These are phyloP conservation scores for Cotesia typhae DNA, from an alignment of 1,140 invertebrate species.

Conservation along the genomic window DNA sequence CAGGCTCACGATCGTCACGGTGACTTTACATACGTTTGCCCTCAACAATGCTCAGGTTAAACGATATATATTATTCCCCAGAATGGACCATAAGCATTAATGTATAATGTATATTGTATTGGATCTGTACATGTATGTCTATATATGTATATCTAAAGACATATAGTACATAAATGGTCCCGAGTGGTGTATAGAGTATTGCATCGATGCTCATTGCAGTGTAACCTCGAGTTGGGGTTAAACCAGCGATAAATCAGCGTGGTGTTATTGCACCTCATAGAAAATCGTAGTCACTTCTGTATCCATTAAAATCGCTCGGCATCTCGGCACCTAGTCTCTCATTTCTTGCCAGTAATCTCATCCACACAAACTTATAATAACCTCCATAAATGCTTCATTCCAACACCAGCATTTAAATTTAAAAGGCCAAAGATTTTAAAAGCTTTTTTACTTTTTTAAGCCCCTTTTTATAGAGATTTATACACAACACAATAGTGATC, in stretches of 20 bases:
- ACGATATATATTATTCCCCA: slow-evolving; percentile 48
- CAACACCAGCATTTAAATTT: no score
- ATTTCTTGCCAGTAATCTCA: no score
- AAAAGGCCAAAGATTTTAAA: no score
- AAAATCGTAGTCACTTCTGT: slow-evolving; percentile 49
- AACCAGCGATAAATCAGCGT: slow-evolving; percentile 53
- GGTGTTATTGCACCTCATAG: slow-evolving; percentile 49
- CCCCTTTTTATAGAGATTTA: no score
- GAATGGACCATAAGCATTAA: neutral
- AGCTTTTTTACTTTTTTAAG: no score
- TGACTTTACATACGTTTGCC: slow-evolving; percentile 52
- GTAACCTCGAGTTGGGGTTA: slow-evolving; percentile 33
- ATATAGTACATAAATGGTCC: no score
- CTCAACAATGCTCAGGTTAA: slow-evolving; percentile 52
- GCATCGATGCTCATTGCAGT: slow-evolving; percentile 1
- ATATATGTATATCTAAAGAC: no score
- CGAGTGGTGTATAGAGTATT: no score
- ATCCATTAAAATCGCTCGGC: slow-evolving; percentile 45
- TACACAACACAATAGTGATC: no score
- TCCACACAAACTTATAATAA: no score
- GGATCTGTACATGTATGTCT: neutral
- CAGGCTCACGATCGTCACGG: slow-evolving; percentile 45
- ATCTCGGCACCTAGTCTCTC: no score
- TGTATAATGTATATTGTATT: slow-evolving; percentile 8
- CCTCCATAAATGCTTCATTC: no score